Conservation (phyloP, 2,797 vertebrate genomes). For the Danio aesculapii region DNA sequence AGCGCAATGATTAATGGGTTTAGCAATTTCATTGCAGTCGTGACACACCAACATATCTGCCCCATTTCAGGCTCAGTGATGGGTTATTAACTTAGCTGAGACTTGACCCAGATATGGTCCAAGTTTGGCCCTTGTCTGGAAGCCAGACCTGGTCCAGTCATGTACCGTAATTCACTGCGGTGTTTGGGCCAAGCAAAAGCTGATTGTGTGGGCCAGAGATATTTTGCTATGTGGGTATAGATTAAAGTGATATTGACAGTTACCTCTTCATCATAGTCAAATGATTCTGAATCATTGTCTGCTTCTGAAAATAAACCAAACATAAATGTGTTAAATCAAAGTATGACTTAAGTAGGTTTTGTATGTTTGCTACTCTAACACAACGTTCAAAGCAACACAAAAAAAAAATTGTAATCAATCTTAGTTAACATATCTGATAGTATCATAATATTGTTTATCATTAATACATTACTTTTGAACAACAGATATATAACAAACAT, state of each 20-base stretch:
- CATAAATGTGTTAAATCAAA: conserved; percentile 51
- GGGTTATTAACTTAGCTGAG: too few species aligned
- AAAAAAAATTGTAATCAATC: background rate
- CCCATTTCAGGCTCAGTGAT: too few species aligned
- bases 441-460: background rate
- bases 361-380: background rate
- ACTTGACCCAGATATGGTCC: too few species aligned
- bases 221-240: background rate
- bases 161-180: too few species aligned
- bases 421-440: background rate
- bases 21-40: too few species aligned
- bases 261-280: conserved; percentile 81
- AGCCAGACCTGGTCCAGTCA: too few species aligned
- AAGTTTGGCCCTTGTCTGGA: too few species aligned
- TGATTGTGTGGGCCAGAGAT: too few species aligned
- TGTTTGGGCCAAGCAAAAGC: too few species aligned
- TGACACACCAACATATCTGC: too few species aligned
- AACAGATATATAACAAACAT: conserved; percentile 5
- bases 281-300: conserved; percentile 78
- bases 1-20: too few species aligned
- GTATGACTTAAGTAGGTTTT: background rate
- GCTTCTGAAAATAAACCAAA: conserved; percentile 83
- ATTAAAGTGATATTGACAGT: background rate
- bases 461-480: background rate
- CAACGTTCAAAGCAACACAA: background rate